Evolutionary conservation across 1,140 invertebrate species (phyloP), one percentile per base, ranked within the genome.

Genomic region (Parapsyche elsis): DNA sequence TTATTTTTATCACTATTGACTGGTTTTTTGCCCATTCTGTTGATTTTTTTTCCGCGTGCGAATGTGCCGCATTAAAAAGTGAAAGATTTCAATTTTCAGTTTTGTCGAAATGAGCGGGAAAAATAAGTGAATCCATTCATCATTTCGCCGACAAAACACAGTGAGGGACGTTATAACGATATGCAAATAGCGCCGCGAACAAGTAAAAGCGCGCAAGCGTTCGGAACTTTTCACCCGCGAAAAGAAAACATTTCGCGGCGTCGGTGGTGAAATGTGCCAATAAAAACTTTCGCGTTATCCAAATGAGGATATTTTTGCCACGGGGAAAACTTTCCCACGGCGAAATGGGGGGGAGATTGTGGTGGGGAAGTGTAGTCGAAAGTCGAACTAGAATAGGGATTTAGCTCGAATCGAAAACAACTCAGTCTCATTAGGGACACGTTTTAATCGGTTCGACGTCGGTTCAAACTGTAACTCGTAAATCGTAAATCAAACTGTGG

Each of bases 401-500:
- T 7, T 16, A 5, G 19, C 5, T 24, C n/a, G 70, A 38, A 45
- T 19, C 19, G 76, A 79, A 78, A 78, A 81, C 77, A 75, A 38
- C 53, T 16, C 71, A 74, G 73, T 81, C 81, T 82, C 81, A 82
- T 82, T 82, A 82, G 81, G 45, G 74, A 26, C 61, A 61, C 53
- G 67, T 71, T 82, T 79, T 80, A 80, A 80, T 82, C 78, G 74
- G 67, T 61, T 73, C 61, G 75, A 53, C 49, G 71, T 71, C 61
- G 44, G 71, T 14, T 67, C 78, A 75, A 78, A 73, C 73, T 2
- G 76, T 70, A 81, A 75, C 70, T 78, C 70, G 78, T 57, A 76
- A 24, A 57, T 73, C 80, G 76, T 81, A 81, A 81, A 81, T 81
- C 80, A 81, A 75, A 75, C 73, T 76, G 67, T 70, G 80, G 76